Evolutionary conservation across 2,113 vertebrate genomes (phyloP).

Genomic region (Phylloscopus trochiloides): DNA sequence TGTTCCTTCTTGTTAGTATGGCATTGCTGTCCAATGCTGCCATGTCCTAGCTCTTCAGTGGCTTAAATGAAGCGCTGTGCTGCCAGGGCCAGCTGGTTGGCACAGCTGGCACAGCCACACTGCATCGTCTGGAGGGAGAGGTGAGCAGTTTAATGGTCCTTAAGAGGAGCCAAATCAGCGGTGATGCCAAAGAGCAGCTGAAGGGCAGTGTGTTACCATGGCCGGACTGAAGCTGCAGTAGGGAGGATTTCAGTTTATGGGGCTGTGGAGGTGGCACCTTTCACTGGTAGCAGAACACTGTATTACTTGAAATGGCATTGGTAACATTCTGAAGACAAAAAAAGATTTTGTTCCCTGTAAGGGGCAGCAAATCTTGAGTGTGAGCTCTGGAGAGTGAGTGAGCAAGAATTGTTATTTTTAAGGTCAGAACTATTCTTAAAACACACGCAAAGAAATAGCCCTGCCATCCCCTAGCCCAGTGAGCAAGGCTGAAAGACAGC

Average conservation of each 20-base stretch:
- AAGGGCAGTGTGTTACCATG: neutral
- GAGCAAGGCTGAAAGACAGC: neutral
- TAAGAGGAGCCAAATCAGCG: neutral
- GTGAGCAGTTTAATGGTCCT: conserved; percentile 1
- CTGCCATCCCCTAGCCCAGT: neutral
- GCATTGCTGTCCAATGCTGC: neutral
- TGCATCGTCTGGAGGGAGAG: neutral
- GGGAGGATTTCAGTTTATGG: neutral
- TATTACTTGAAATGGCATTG: neutral
- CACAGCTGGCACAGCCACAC: neutral
- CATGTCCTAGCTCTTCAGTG: neutral
- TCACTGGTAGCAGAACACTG: neutral
- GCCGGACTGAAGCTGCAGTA: neutral
- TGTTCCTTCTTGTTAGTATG: neutral
- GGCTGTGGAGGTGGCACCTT: neutral
- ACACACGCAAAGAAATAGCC: neutral
- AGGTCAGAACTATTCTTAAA: neutral
- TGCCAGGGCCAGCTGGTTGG: conserved; percentile 31
- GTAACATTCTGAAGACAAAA: neutral
- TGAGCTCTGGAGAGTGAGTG: neutral
- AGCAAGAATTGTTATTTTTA: neutral
- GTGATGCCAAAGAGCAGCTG: neutral
- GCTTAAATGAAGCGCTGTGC: neutral
- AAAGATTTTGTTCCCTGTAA: neutral
- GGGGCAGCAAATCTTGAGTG: neutral